phyloP scores from a whole-genome alignment of 2,888 invertebrate species.

The Microctonus brassicae region DNA sequence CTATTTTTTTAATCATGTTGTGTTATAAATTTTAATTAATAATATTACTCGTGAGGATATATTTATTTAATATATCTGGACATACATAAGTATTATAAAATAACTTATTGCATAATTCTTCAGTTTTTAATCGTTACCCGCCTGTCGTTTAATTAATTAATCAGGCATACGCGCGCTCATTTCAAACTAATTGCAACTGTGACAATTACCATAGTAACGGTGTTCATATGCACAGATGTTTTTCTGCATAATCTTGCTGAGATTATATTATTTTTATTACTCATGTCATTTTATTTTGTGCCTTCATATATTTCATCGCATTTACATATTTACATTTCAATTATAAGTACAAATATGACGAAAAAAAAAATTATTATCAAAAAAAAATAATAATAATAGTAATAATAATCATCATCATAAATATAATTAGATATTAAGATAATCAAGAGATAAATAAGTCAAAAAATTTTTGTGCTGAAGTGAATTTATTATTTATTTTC shows the following conservation, averaged over 20 bases:
- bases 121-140: slow-evolving; percentile 7
- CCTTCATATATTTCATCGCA: too few species aligned
- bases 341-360: background rate
- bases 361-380: too few species aligned
- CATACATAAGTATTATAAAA: background rate
- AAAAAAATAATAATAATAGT: too few species aligned
- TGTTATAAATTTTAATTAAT: too few species aligned
- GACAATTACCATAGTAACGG: background rate
- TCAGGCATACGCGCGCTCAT: background rate
- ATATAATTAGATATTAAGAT: background rate
- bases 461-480: background rate
- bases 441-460: background rate
- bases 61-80: background rate
- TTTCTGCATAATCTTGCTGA: background rate
- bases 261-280: background rate
- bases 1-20: too few species aligned
- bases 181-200: background rate
- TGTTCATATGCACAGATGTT: background rate
- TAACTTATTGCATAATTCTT: background rate
- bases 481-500: background rate
- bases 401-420: too few species aligned
- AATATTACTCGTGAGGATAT: background rate
- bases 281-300: too few species aligned
- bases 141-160: slow-evolving; percentile 12
- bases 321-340: too few species aligned